A percentile compares a stretch with the other conserved stretches of the same genome.
These are phyloP conservation scores for Dromiciops gliroides DNA, from an alignment of 2,113 vertebrate species.

Conservation along the genomic window DNA sequence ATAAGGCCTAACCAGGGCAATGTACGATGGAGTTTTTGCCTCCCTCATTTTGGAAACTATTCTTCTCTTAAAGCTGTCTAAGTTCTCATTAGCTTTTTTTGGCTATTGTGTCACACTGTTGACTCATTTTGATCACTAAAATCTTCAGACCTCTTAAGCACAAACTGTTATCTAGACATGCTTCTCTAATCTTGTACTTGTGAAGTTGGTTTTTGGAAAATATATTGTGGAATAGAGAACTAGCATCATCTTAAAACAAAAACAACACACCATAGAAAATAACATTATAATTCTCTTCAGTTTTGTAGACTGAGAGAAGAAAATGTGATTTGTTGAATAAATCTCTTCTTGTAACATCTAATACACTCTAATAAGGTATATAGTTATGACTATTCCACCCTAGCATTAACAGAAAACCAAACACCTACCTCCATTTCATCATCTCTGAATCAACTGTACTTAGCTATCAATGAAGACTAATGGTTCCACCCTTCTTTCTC, in stretches of 20 bases:
- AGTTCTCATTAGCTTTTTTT: neutral
- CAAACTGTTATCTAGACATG: neutral
- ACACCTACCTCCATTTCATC: neutral
- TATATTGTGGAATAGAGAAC: slow-evolving; percentile 41
- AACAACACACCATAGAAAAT: neutral
- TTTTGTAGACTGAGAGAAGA: neutral
- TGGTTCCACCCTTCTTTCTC: neutral
- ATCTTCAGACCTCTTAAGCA: neutral
- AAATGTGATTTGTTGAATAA: neutral
- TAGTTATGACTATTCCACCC: neutral
- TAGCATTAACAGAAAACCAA: neutral
- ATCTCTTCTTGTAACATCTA: neutral
- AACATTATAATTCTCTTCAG: neutral
- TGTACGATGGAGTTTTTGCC: neutral
- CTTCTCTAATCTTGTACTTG: neutral
- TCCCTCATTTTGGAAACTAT: neutral
- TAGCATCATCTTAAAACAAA: slow-evolving; percentile 52
- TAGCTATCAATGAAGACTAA: neutral
- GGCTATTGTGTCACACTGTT: neutral
- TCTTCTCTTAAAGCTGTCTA: neutral
- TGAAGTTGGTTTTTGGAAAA: neutral
- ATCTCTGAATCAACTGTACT: neutral
- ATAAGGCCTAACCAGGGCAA: neutral
- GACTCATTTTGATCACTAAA: neutral
- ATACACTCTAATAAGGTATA: neutral